Conservation (phyloP, 2,797 vertebrate genomes). For the Acrossocheilus fasciatus region DNA sequence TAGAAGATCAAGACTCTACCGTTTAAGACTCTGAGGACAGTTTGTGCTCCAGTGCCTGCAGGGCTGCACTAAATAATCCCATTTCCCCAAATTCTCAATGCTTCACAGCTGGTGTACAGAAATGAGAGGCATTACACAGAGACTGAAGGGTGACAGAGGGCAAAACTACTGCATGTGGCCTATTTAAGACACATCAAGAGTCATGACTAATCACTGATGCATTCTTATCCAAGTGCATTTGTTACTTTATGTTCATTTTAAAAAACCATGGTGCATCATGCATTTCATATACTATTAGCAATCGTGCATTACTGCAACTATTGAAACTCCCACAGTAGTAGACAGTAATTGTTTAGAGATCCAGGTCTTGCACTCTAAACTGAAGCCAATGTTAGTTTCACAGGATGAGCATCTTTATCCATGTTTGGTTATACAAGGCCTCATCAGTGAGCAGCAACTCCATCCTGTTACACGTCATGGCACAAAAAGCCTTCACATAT, state of each 20-base stretch:
- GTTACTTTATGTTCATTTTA: background rate
- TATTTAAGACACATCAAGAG: constrained; percentile 7
- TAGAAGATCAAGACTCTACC: constrained; percentile 4
- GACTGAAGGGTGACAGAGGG: background rate
- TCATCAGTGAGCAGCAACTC: constrained; percentile 56
- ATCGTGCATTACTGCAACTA: background rate
- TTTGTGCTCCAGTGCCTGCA: background rate
- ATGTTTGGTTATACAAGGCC: constrained; percentile 80
- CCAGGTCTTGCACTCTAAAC: constrained; percentile 32
- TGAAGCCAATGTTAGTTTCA: constrained; percentile 54
- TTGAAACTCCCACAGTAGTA: background rate
- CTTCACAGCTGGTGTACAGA: constrained; percentile 26
- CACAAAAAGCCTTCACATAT: constrained; percentile 5
- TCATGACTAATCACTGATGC: background rate
- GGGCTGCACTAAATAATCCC: background rate
- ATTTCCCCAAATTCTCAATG: background rate
- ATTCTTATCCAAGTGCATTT: background rate
- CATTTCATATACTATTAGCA: background rate
- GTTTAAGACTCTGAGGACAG: background rate
- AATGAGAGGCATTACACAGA: constrained; percentile 2
- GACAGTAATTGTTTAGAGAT: constrained; percentile 41
- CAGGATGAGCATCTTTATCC: constrained; percentile 71
- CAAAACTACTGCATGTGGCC: background rate
- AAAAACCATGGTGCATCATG: background rate
- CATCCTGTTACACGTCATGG: constrained; percentile 32